Conservation (phyloP, 1,140 invertebrate genomes). For the Euborellia annulipes region DNA sequence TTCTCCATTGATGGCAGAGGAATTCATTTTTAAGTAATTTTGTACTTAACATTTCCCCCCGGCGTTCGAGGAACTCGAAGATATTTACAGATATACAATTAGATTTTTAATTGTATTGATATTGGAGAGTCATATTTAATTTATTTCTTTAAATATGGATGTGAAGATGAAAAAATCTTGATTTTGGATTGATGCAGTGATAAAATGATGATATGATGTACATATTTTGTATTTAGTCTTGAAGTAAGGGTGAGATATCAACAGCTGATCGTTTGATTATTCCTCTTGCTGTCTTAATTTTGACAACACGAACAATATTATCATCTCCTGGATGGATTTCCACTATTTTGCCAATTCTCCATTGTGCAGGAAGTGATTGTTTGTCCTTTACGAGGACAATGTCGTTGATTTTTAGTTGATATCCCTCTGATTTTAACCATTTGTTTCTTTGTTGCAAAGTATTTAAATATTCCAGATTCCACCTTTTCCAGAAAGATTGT, state of each 20-base stretch:
- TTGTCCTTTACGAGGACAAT: conserved; percentile 10
- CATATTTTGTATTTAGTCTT: no score
- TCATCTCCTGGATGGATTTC: conserved; percentile 11
- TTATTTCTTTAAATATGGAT: no score
- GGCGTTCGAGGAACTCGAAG: no score
- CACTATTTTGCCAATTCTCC: conserved; percentile 10
- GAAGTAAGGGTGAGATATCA: conserved; percentile 3
- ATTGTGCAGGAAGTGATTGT: conserved; percentile 8
- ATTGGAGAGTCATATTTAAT: no score
- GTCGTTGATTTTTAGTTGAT: conserved; percentile 4
- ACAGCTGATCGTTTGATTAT: conserved; percentile 4
- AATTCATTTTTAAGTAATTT: no score
- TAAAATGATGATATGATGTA: no score
- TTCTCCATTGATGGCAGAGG: no score
- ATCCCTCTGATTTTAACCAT: background rate
- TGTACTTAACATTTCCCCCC: no score
- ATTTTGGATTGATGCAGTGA: no score
- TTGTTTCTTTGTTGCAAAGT: background rate
- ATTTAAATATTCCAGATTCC: background rate
- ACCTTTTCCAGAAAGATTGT: background rate
- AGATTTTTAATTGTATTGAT: no score
- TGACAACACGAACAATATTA: conserved; percentile 5
- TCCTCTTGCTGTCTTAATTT: background rate
- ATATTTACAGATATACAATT: no score
- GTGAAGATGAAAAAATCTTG: no score